phyloP scores from a whole-genome alignment of 2,888 invertebrate species.

The Entomobrya proxima region DNA sequence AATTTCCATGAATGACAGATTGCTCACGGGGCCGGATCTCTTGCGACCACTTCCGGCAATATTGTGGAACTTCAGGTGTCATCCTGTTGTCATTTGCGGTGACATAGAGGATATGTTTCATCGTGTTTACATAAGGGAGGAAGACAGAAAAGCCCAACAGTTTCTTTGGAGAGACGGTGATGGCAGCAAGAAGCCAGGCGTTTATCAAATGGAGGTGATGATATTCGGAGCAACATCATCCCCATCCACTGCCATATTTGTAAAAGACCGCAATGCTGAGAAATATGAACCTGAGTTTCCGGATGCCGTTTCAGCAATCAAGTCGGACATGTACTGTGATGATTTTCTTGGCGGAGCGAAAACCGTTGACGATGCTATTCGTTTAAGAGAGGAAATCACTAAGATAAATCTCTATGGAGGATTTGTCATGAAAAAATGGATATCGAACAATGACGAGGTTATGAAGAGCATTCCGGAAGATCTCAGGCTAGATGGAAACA shows the following conservation, averaged over 20 bases:
- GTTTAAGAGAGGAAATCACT: conserved; percentile 1
- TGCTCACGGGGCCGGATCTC: conserved; percentile 58
- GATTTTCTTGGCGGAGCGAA: conserved; percentile 17
- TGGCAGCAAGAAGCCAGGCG: not conserved
- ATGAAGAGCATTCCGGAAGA: conserved; percentile 27
- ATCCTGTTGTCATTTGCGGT: conserved; percentile 35
- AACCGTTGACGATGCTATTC: conserved; percentile 15
- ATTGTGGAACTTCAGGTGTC: conserved; percentile 37
- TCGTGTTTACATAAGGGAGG: conserved; percentile 22
- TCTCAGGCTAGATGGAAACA: not conserved
- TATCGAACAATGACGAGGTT: not conserved
- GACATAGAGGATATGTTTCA: conserved; percentile 68
- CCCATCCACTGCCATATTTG: conserved; percentile 56
- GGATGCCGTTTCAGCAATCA: conserved; percentile 16
- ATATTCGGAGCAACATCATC: conserved; percentile 64
- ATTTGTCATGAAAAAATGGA: conserved; percentile 52
- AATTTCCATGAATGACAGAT: conserved; percentile 51
- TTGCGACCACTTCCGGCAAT: conserved; percentile 16
- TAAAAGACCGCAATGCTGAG: conserved; percentile 37
- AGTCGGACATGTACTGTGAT: conserved; percentile 35
- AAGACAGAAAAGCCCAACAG: conserved; percentile 37
- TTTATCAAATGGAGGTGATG: conserved; percentile 37
- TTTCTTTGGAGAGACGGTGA: conserved; percentile 58
- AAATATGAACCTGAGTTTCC: conserved; percentile 27
- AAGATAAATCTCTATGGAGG: conserved; percentile 14